These are phyloP conservation scores for Amphimedon queenslandica DNA, from an alignment of 37 sponge, comb jelly and placozoan genomes.

Conservation along the genomic window DNA sequence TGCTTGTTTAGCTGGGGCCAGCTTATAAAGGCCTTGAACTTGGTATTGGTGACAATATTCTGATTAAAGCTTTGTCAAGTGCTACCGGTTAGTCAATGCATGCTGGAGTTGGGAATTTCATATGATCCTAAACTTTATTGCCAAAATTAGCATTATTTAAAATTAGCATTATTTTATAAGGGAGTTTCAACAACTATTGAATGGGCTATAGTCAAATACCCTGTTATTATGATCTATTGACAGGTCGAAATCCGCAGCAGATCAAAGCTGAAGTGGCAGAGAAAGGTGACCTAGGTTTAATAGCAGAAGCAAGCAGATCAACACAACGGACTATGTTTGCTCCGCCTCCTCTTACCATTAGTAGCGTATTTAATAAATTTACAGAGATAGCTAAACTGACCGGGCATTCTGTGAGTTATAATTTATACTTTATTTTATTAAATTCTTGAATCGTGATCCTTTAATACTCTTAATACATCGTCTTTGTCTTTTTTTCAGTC, in stretches of 20 bases:
- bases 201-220: too few species aligned
- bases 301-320: constrained; percentile 88
- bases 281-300: constrained; percentile 91
- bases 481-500: constrained; percentile 43
- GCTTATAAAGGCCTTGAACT: constrained; percentile 93
- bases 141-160: too few species aligned
- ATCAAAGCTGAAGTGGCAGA: constrained; percentile 74
- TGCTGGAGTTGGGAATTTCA: background rate
- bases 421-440: too few species aligned
- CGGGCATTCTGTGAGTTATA: constrained; percentile 66
- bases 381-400: constrained; percentile 85
- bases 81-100: constrained; percentile 53
- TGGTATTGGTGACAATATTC: constrained; percentile 83
- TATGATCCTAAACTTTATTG: too few species aligned
- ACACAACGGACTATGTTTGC: constrained; percentile 95
- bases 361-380: constrained; percentile 72
- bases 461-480: background rate
- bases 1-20: constrained; percentile 71
- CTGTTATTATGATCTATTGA: too few species aligned
- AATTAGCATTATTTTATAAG: too few species aligned
- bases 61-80: constrained; percentile 82
- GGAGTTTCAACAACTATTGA: too few species aligned
- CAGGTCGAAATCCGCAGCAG: constrained; percentile 67
- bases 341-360: constrained; percentile 82
- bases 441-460: too few species aligned